phyloP scores from a whole-genome alignment of 2,113 vertebrate genomes.

The Macquaria australasica region DNA sequence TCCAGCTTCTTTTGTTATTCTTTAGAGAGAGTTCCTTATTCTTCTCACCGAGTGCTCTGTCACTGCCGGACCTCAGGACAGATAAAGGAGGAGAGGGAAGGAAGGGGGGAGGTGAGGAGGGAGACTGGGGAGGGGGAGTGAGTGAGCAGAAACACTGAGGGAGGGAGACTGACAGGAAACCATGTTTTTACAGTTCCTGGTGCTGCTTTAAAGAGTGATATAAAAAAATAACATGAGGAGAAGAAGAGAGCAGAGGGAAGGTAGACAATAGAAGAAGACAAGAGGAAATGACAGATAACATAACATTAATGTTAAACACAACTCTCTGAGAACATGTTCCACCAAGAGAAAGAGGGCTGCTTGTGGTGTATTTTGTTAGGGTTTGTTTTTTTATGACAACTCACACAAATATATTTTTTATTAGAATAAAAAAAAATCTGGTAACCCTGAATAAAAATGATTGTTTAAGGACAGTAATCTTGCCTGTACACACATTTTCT shows the following conservation, averaged over 20 bases:
- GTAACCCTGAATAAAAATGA: neutral
- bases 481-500: neutral
- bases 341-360: neutral
- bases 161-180: constrained; percentile 48
- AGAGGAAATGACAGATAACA: neutral
- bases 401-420: neutral
- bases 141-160: constrained; percentile 21
- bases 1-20: constrained; percentile 76
- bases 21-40: constrained; percentile 66
- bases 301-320: neutral
- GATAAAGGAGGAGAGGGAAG: constrained; percentile 37
- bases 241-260: neutral
- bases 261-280: neutral
- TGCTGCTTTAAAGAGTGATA: constrained; percentile 11
- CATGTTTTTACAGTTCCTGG: constrained; percentile 40
- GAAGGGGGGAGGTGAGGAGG: neutral
- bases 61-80: constrained; percentile 55
- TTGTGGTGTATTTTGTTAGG: neutral
- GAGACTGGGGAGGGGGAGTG: neutral
- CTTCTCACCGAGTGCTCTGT: constrained; percentile 53
- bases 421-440: neutral
- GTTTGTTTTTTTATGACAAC: neutral
- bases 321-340: neutral
- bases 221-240: neutral
- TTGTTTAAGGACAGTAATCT: too few relatives aligned